A percentile compares a stretch with the other conserved stretches of the same genome.
Conservation (phyloP, 2,888 invertebrate genomes). For the Cetonia aurata region DNA sequence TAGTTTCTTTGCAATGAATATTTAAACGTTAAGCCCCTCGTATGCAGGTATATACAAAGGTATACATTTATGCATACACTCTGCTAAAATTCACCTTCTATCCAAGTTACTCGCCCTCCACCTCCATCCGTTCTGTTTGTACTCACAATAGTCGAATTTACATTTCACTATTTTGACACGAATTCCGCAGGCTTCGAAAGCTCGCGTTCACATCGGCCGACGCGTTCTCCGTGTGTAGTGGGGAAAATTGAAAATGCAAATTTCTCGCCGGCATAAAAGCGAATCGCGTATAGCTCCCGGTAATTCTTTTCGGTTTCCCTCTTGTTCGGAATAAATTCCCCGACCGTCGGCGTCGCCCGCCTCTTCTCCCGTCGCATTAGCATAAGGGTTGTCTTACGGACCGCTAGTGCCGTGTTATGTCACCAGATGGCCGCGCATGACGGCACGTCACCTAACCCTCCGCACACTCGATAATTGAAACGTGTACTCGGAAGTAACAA, state of each 20-base stretch:
- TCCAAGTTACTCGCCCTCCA: background rate
- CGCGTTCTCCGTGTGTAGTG: background rate
- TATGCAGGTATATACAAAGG: no score
- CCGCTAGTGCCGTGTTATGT: slow-evolving; percentile 26
- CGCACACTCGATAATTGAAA: slow-evolving; percentile 18
- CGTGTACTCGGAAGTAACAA: slow-evolving; percentile 32
- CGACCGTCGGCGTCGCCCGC: background rate
- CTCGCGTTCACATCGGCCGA: background rate
- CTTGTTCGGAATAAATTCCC: slow-evolving; percentile 28
- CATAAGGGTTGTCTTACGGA: slow-evolving; percentile 27
- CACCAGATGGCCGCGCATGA: slow-evolving; percentile 26
- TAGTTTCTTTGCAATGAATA: no score
- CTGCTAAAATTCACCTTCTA: no score
- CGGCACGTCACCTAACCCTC: slow-evolving; percentile 16
- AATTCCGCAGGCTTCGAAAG: background rate
- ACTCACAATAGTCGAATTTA: slow-evolving; percentile 1
- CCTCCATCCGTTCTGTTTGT: background rate
- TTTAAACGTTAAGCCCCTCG: no score
- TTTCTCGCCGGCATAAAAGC: slow-evolving; percentile 13
- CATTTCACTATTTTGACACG: slow-evolving; percentile 5
- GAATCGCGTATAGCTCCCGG: slow-evolving; percentile 25
- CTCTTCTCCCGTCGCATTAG: slow-evolving; percentile 1
- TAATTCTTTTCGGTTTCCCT: slow-evolving; percentile 27
- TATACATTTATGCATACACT: no score
- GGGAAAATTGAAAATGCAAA: slow-evolving; percentile 34